A percentile compares a stretch with the other conserved stretches of the same genome.
These are phyloP conservation scores for Conomelus anceps DNA, from an alignment of 2,888 invertebrate species.

Conservation along the genomic window DNA sequence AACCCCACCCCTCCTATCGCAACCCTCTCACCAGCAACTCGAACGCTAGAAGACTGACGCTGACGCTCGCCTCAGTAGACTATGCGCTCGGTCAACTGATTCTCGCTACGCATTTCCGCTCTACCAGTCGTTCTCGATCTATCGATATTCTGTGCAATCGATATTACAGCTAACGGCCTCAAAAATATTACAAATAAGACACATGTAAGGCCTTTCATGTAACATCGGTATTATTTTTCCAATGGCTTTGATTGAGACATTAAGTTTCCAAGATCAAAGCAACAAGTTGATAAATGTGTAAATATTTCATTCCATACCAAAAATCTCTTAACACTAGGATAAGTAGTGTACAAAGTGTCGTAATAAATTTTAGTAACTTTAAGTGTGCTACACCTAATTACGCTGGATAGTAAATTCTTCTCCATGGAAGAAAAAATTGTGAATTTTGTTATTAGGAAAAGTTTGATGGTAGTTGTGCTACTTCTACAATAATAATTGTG, in stretches of 20 bases:
- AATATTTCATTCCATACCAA: background rate
- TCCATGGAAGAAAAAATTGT: background rate
- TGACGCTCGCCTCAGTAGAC: background rate
- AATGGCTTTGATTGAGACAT: background rate
- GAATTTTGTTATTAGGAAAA: background rate
- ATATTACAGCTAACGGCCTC: background rate
- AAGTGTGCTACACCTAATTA: background rate
- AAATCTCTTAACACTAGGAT: too few species aligned
- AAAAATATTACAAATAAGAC: background rate
- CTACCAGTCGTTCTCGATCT: background rate
- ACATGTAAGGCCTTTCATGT: background rate
- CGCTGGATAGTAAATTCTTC: background rate
- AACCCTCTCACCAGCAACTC: background rate
- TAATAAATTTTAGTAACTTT: background rate
- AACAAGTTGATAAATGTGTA: background rate
- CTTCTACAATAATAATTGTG: background rate
- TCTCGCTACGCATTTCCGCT: background rate
- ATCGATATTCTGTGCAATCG: background rate
- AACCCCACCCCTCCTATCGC: background rate
- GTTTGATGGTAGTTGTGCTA: background rate
- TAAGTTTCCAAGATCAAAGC: background rate
- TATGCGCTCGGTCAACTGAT: background rate
- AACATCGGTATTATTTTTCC: background rate
- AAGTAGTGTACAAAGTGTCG: background rate
- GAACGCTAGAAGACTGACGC: background rate